Percentiles rank a stretch among this genome's conserved stretches.
phyloP scores from a whole-genome alignment of 2,888 invertebrate genomes.

The Drosophila kuntzei region DNA sequence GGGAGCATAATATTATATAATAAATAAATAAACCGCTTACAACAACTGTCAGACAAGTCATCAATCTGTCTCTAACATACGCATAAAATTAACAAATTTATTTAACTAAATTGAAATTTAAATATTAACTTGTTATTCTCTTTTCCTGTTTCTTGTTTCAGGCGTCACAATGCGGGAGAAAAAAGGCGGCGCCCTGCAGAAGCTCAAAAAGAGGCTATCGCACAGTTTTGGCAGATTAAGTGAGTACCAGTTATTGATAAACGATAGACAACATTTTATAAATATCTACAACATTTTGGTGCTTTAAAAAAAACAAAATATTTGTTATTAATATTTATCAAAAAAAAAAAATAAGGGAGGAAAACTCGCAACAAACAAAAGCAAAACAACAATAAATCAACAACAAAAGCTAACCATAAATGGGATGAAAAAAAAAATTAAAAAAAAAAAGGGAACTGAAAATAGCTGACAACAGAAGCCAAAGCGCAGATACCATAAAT shows the following conservation, averaged over 20 bases:
- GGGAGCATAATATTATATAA: constrained; percentile 22
- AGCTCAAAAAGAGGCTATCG: constrained; percentile 97
- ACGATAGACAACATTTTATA: constrained; percentile 1
- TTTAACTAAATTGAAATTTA: constrained; percentile 3
- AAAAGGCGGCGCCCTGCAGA: constrained; percentile 96
- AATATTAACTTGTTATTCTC: constrained; percentile 18
- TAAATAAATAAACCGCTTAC: constrained; percentile 8
- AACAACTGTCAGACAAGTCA: constrained; percentile 11
- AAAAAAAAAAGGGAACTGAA: constrained; percentile 21
- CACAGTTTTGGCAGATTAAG: constrained; percentile 98
- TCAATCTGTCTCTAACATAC: constrained; percentile 17
- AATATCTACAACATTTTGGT: constrained; percentile 1
- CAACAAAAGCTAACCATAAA: constrained; percentile 56
- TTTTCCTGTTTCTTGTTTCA: constrained; percentile 84
- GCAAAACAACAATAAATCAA: constrained; percentile 52
- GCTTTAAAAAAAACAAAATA: constrained; percentile 25
- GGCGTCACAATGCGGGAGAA: constrained; percentile 97
- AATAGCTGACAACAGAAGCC: constrained; percentile 40
- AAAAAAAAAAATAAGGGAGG: not conserved
- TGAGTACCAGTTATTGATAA: constrained; percentile 87
- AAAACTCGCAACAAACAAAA: constrained; percentile 41
- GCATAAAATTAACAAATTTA: constrained; percentile 3
- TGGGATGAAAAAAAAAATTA: constrained; percentile 12
- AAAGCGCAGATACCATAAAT: constrained; percentile 12
- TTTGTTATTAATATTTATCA: constrained; percentile 13